Evolutionary conservation across 2,888 invertebrate species (phyloP).

Genomic region (Agrilus cyanescens): DNA sequence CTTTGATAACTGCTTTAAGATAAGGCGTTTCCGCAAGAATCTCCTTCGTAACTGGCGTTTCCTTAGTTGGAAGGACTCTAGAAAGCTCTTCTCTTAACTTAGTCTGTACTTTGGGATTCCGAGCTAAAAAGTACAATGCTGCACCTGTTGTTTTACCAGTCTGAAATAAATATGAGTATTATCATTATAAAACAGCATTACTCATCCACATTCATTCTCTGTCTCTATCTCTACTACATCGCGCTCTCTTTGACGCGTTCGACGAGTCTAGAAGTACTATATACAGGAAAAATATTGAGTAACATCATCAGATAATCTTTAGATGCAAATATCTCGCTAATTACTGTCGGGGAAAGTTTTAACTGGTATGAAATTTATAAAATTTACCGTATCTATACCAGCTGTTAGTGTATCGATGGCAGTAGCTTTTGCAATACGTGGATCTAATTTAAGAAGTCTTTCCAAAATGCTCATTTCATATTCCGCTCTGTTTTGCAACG

Average conservation of each 20-base stretch:
- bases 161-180: constrained; percentile 22
- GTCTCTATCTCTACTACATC: too few species aligned
- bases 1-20: constrained; percentile 52
- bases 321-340: too few species aligned
- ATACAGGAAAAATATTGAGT: too few species aligned
- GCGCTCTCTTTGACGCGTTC: too few species aligned
- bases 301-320: too few species aligned
- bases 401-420: constrained; percentile 58
- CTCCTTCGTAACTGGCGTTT: constrained; percentile 29
- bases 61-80: constrained; percentile 21
- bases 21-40: constrained; percentile 35
- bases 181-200: background rate
- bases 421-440: constrained; percentile 51
- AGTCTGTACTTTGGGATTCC: constrained; percentile 34
- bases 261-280: too few species aligned
- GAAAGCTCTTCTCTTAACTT: constrained; percentile 32
- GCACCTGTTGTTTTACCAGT: constrained; percentile 36
- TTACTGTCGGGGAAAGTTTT: too few species aligned
- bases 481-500: constrained; percentile 29
- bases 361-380: background rate
- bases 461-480: constrained; percentile 51
- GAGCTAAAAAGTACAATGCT: constrained; percentile 35
- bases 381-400: constrained; percentile 58
- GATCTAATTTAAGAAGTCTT: constrained; percentile 48
- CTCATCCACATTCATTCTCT: too few species aligned